A percentile compares a stretch with the other conserved stretches of the same genome.
These are phyloP conservation scores for Prolemur simus DNA, from an alignment of 2,113 vertebrate genomes.

Conservation along the genomic window DNA sequence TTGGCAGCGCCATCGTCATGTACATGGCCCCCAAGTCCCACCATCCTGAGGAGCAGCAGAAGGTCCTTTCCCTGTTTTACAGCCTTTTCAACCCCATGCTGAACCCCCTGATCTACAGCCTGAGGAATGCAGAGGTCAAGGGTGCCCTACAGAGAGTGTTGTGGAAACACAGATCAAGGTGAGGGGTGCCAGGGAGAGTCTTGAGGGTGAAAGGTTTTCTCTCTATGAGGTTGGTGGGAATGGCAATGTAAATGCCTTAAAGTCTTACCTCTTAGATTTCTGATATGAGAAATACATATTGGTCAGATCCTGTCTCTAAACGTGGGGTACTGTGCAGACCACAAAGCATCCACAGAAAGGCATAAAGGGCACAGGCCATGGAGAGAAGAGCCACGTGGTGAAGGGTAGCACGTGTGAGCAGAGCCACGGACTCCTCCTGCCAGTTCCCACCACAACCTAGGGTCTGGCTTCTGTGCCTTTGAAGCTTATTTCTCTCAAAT, in stretches of 20 bases:
- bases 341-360: background rate
- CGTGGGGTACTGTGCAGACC: background rate
- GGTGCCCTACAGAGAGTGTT: background rate
- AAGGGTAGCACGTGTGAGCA: too few species aligned
- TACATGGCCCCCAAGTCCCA: constrained; percentile 53
- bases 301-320: background rate
- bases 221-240: background rate
- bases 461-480: background rate
- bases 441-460: background rate
- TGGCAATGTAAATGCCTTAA: background rate
- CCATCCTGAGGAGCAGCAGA: constrained; percentile 61
- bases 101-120: constrained; percentile 74
- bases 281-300: background rate
- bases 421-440: too few species aligned
- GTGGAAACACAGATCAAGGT: constrained; percentile 5
- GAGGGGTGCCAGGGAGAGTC: background rate
- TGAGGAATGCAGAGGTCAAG: constrained; percentile 67
- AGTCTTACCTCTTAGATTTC: background rate
- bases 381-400: background rate
- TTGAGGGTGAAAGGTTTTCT: background rate
- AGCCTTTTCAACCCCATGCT: constrained; percentile 73
- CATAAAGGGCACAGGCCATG: background rate
- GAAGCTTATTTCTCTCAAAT: background rate
- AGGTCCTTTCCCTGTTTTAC: constrained; percentile 71
- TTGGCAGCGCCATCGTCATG: constrained; percentile 27